Conservation (phyloP, 2,113 vertebrate genomes). For the Chelonoidis abingdonii region DNA sequence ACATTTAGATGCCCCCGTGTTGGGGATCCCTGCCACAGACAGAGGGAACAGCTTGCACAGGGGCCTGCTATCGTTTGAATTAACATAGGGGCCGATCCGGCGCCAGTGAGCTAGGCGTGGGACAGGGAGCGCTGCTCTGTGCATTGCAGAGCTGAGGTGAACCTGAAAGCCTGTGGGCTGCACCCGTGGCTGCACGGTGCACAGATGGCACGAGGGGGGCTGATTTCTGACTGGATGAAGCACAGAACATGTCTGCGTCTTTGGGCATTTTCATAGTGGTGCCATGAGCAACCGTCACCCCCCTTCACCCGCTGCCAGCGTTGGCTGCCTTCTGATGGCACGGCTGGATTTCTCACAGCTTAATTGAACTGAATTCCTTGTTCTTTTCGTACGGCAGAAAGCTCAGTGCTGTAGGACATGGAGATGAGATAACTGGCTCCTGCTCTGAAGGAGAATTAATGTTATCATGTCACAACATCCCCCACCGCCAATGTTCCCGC, state of each 20-base stretch:
- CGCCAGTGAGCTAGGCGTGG: not conserved
- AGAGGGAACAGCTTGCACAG: not conserved
- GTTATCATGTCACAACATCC: not conserved
- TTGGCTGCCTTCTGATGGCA: not conserved
- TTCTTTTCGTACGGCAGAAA: not conserved
- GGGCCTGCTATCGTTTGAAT: not conserved
- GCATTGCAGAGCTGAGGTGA: not conserved
- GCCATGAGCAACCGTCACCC: not conserved
- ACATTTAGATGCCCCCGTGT: too few species aligned
- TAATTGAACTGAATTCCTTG: not conserved
- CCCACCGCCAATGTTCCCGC: too few species aligned
- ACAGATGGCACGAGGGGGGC: not conserved
- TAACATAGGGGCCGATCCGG: accelerated
- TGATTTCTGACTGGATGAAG: not conserved
- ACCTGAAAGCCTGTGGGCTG: not conserved
- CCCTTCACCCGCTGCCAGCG: not conserved
- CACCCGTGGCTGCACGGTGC: not conserved
- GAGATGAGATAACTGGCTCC: accelerated
- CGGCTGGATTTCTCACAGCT: not conserved
- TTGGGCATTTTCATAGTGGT: not conserved
- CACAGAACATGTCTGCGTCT: not conserved
- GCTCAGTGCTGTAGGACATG: accelerated
- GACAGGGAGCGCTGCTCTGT: not conserved
- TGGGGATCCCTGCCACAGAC: not conserved
- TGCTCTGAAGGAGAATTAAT: not conserved